Base-by-base conservation (phyloP, 2,888 invertebrate species). In the Alentia gelatinosa region DNA sequence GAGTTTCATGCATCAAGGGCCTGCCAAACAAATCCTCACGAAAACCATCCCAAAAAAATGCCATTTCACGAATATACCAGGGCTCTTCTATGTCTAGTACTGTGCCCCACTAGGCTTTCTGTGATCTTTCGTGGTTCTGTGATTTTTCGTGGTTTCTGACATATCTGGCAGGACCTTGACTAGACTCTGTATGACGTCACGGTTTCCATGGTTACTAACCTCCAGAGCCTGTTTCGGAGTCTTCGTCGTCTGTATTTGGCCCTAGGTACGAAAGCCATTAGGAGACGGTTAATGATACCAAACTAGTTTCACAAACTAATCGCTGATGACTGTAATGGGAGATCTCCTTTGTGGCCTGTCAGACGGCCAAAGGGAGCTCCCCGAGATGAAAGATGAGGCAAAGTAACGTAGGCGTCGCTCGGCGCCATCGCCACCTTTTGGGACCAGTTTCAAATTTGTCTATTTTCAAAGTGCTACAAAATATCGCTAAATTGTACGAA, bases 241-340 rank as follows among this genome's bases (percentile, higher is more conserved):
- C 86, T 47, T 86, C 86, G 33, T 86, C 86, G 50, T 86, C 86
- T 86, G 33, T 33, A 86, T 86, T 86, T 40, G 86, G 86, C 19
- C 86, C 86, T 86, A 42, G 47, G 50, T 50, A 47, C 30, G 35
- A 50, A 79, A 79, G 79, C 79, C 79, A 79, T 79, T 12, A 37
- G 37, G 37, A 79, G 37, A 79, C 12, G 26, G 26, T 79, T 79
- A 79, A 79, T n/a, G n/a, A n/a, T 79, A 74, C 74, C 26, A 12
- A 26, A 39, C 79, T 79, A 79, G 39, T 39, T 23, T 37, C 19
- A 35, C 35, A 33, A 35, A 74, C 74, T 74, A 33, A 33, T 74
- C 74, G 30, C 74, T 15, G 74, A 74, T 33, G 12, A 33, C 47
- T 47, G 9, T 47, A 47, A 19, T 19, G 47, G 47, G 19, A 19